Evolutionary conservation across 2,888 invertebrate genomes (phyloP).

Genomic region (Smittia sp.): DNA sequence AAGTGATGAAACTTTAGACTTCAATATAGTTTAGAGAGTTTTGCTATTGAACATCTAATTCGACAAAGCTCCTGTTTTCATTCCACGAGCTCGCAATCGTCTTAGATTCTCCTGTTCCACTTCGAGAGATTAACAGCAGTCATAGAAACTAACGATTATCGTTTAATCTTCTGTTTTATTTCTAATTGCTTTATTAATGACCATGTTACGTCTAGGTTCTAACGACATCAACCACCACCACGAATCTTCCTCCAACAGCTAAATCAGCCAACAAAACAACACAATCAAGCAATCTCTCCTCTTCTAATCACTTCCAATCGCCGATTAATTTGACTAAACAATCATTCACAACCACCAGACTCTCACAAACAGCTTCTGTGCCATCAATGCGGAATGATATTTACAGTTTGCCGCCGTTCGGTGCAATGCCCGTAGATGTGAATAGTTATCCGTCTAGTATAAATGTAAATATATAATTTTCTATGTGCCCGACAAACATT

Average conservation of each 20-base stretch:
- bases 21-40: no score
- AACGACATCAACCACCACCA: constrained; percentile 32
- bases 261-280: constrained; percentile 35
- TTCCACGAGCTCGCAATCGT: no score
- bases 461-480: constrained; percentile 33
- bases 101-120: no score
- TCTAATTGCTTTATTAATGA: neutral
- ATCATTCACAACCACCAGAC: constrained; percentile 32
- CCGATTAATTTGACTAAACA: constrained; percentile 37
- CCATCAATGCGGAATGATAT: constrained; percentile 23
- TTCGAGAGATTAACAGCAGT: no score
- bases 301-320: constrained; percentile 26
- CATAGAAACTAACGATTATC: neutral
- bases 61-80: no score
- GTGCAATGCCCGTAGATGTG: constrained; percentile 29
- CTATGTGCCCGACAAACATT: neutral
- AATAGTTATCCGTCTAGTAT: constrained; percentile 36
- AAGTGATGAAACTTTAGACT: no score
- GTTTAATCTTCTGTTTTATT: neutral
- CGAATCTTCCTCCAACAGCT: constrained; percentile 30
- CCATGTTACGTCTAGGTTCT: constrained; percentile 27
- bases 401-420: neutral
- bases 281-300: constrained; percentile 22
- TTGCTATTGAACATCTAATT: no score
- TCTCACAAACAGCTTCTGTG: constrained; percentile 22